phyloP scores from a whole-genome alignment of 2,113 vertebrate genomes.

The Tragelaphus buxtoni region DNA sequence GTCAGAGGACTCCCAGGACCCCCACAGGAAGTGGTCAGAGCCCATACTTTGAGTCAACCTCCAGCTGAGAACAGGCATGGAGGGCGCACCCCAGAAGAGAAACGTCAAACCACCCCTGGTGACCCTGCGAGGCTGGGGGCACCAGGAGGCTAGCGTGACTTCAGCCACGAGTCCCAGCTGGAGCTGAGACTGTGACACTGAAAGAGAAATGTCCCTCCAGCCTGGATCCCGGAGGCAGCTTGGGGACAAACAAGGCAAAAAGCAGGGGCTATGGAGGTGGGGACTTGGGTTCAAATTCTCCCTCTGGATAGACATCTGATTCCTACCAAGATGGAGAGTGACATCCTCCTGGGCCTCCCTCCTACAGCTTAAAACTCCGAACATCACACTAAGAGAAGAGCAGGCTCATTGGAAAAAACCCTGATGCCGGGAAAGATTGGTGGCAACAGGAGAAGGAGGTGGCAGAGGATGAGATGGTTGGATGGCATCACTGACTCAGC shows the following conservation, averaged over 20 bases:
- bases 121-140: not conserved
- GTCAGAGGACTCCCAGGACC: not conserved
- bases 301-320: not conserved
- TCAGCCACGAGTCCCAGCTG: not conserved
- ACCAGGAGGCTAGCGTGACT: fast-evolving
- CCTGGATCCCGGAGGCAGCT: fast-evolving
- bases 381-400: fast-evolving
- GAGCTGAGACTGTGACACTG: not conserved
- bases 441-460: not conserved
- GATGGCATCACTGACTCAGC: not conserved
- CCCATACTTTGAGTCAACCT: not conserved
- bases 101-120: fast-evolving
- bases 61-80: not conserved
- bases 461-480: not conserved
- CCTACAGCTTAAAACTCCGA: fast-evolving
- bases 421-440: not conserved
- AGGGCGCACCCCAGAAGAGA: not conserved
- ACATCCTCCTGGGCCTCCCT: not conserved
- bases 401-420: not conserved
- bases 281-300: not conserved
- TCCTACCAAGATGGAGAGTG: too few species aligned
- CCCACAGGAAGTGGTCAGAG: constrained; percentile 4
- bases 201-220: not conserved
- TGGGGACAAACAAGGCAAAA: not conserved
- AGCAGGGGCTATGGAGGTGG: too few species aligned